A percentile compares a stretch with the other conserved stretches of the same genome.
phyloP scores from a whole-genome alignment of 53 echinoderm and acorn worm genomes.

The Mesocentrotus franciscanus region DNA sequence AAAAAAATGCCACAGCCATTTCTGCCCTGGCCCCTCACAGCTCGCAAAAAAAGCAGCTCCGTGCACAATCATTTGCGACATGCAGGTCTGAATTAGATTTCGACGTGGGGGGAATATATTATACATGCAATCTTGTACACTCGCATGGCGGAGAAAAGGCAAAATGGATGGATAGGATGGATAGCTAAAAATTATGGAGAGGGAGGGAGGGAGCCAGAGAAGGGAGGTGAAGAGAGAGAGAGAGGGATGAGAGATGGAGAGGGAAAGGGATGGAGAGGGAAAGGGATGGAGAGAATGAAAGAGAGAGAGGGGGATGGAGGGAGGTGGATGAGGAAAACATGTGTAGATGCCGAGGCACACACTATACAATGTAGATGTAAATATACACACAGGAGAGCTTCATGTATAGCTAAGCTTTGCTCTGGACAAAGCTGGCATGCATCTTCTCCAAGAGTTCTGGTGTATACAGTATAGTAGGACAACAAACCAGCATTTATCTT shows the following conservation, averaged over 20 bases:
- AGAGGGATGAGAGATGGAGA: neutral
- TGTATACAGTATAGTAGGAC: neutral
- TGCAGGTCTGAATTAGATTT: conserved; percentile 55
- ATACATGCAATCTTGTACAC: conserved; percentile 39
- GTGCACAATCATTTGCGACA: conserved; percentile 52
- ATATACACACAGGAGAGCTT: neutral
- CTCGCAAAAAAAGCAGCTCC: conserved; percentile 23
- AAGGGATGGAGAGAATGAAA: neutral
- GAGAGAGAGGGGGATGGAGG: neutral
- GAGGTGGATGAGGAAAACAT: conserved; percentile 47
- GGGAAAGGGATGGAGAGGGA: neutral
- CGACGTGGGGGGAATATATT: conserved; percentile 61
- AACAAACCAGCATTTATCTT: neutral
- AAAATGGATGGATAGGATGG: conserved; percentile 24
- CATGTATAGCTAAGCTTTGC: neutral
- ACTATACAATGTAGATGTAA: neutral
- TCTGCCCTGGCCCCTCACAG: conserved; percentile 27
- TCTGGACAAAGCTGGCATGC: neutral
- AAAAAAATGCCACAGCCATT: conserved; percentile 1
- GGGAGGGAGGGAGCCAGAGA: neutral
- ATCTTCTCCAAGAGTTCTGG: neutral
- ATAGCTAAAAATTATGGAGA: conserved; percentile 36
- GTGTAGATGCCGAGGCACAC: conserved; percentile 10
- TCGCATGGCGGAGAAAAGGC: conserved; percentile 26
- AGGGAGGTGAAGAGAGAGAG: neutral